These are phyloP conservation scores for Cheilosia vulpina DNA, from an alignment of 2,888 invertebrate genomes.

Conservation along the genomic window DNA sequence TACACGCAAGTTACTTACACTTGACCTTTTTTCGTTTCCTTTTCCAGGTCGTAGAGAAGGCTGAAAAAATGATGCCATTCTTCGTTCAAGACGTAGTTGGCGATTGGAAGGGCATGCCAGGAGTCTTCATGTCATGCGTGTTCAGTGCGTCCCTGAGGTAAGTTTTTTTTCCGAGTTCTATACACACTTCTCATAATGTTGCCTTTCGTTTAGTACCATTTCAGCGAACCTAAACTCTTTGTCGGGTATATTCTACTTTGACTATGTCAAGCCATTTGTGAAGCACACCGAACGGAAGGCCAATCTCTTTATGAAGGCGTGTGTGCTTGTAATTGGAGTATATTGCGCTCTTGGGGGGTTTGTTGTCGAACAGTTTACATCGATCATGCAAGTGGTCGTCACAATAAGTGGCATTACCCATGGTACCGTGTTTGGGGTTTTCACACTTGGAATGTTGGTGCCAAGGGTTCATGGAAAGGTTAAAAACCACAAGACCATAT, in stretches of 20 bases:
- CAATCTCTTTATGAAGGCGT: slow-evolving; percentile 83
- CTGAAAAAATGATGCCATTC: slow-evolving; percentile 83
- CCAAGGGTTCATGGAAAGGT: slow-evolving; percentile 85
- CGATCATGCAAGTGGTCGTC: slow-evolving; percentile 83
- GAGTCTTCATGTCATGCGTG: slow-evolving; percentile 85
- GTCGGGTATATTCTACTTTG: slow-evolving; percentile 84
- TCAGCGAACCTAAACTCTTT: slow-evolving; percentile 83
- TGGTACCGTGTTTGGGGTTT: slow-evolving; percentile 86
- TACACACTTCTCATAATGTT: not conserved
- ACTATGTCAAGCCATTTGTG: slow-evolving; percentile 82
- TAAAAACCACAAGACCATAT: not conserved
- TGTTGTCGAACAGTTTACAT: slow-evolving; percentile 81
- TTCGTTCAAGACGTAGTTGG: slow-evolving; percentile 84
- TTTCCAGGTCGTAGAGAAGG: slow-evolving; percentile 77
- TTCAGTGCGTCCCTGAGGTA: slow-evolving; percentile 85
- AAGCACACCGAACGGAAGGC: slow-evolving; percentile 81
- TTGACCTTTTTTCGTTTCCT: not conserved
- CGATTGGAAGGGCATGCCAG: slow-evolving; percentile 84
- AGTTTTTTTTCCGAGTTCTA: not conserved
- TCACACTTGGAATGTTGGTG: slow-evolving; percentile 86
- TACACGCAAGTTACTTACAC: not conserved
- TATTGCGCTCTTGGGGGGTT: slow-evolving; percentile 85
- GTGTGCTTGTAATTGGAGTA: slow-evolving; percentile 83
- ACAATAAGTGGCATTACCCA: slow-evolving; percentile 83
- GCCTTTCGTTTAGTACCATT: slow-evolving; percentile 37